Conservation (phyloP, 2,797 vertebrate genomes). For the Etheostoma perlongum region DNA sequence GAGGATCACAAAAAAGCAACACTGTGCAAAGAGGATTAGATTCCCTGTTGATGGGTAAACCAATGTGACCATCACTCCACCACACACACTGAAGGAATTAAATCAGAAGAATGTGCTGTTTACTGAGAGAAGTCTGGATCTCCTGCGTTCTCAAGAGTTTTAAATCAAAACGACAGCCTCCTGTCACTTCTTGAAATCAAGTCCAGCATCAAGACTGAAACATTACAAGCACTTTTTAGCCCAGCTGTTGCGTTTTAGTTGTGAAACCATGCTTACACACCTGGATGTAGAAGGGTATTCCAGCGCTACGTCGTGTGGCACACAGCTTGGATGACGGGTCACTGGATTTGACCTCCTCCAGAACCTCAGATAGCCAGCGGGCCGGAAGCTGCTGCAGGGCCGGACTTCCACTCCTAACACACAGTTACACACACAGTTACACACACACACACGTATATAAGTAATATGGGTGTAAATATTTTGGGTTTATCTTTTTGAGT, state of each 20-base stretch:
- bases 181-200: conserved; percentile 14
- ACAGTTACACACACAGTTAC: conserved; percentile 42
- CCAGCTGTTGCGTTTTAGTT: not conserved
- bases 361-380: conserved; percentile 91
- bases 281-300: conserved; percentile 98
- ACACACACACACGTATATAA: conserved; percentile 6
- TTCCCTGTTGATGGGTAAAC: not conserved
- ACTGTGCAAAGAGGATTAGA: not conserved
- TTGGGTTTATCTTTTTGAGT: not conserved
- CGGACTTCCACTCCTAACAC: conserved; percentile 86
- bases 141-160: conserved; percentile 7
- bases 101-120: conserved; percentile 41
- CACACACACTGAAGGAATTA: conserved; percentile 17
- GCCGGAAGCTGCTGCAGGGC: conserved; percentile 89
- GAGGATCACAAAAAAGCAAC: conserved; percentile 8
- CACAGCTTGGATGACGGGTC: conserved; percentile 93
- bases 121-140: conserved; percentile 10
- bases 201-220: not conserved
- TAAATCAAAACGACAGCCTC: conserved; percentile 18
- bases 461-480: not conserved
- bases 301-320: conserved; percentile 95
- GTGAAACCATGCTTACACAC: conserved; percentile 59
- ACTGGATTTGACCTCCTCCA: conserved; percentile 93
- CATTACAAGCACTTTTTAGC: not conserved
- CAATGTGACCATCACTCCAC: not conserved